Base-by-base conservation (phyloP, 1,140 invertebrate species). In the Penaeus vannamei region DNA sequence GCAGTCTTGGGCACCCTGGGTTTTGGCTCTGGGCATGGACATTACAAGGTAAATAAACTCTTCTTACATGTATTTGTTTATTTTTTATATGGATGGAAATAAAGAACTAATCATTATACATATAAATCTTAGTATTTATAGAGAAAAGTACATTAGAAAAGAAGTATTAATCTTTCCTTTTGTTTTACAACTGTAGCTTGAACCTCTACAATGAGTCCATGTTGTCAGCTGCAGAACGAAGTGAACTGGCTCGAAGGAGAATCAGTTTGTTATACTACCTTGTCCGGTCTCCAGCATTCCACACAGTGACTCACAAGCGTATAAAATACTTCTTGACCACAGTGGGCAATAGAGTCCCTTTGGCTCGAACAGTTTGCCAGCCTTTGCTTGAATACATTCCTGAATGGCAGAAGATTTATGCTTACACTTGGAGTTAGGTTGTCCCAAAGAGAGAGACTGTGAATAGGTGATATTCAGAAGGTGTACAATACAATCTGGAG, bases 341-440 rank as follows among this genome's bases (percentile, higher is more conserved):
- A 36, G 62, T 90, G 23, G 90, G 87, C 29, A 79, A 83, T 20
- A 86, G 62, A 20, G 60, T 91, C 20, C 91, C 91, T 42, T 79
- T 90, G 12, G 85, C 88, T 17, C 69, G 86, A 53, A 84, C 84
- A 10, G 26, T 91, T 22, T 85, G 87, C 61, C 84, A 90, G 26
- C 87, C 91, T 22, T 36, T 91, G 22, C 61, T 89, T 29, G 87
- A 91, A 17, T 91, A 91, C 59, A 84, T 91, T 36, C 87, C 87
- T 17, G 84, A 90, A 42, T 91, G 91, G 91, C 91, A 91, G 82
- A 80, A 86, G 36, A 86, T 91, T 60, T 91, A 91, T 76, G 87
- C 88, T 12, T 90, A 91, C 84, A 82, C 86, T 26, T 91, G 91
- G 91, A 91, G 90, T 85, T 86, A 76, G 60, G n/a, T 42, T 19